These are phyloP conservation scores for Elgaria multicarinata DNA, from an alignment of 2,113 vertebrate species.

Conservation along the genomic window DNA sequence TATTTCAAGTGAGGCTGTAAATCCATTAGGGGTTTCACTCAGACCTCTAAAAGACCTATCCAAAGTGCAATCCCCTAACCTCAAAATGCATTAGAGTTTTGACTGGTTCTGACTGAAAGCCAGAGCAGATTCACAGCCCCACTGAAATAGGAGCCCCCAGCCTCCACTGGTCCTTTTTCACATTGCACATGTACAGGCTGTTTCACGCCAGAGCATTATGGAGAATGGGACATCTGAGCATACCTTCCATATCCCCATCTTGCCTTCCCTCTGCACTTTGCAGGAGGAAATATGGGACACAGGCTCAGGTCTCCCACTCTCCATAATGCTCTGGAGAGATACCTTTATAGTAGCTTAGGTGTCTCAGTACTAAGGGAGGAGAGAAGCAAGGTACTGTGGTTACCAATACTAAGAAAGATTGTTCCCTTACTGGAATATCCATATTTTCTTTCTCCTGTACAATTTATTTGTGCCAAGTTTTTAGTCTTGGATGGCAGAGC, in stretches of 20 bases:
- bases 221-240: background rate
- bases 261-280: background rate
- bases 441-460: background rate
- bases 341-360: background rate
- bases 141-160: too few relatives aligned
- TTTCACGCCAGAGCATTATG: background rate
- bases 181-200: background rate
- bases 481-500: background rate
- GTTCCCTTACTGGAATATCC: background rate
- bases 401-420: background rate
- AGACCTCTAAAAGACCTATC: too few relatives aligned
- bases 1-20: too few relatives aligned
- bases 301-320: background rate
- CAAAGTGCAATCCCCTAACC: too few relatives aligned
- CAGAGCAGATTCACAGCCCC: too few relatives aligned
- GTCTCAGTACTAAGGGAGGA: background rate
- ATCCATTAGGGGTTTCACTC: too few relatives aligned
- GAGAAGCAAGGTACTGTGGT: background rate
- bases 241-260: background rate
- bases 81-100: too few relatives aligned
- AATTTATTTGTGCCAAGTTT: background rate
- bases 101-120: too few relatives aligned
- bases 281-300: background rate
- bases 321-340: background rate
- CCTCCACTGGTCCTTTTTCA: background rate